phyloP scores from a whole-genome alignment of 2,797 vertebrate genomes.

The Tangara arthus region DNA sequence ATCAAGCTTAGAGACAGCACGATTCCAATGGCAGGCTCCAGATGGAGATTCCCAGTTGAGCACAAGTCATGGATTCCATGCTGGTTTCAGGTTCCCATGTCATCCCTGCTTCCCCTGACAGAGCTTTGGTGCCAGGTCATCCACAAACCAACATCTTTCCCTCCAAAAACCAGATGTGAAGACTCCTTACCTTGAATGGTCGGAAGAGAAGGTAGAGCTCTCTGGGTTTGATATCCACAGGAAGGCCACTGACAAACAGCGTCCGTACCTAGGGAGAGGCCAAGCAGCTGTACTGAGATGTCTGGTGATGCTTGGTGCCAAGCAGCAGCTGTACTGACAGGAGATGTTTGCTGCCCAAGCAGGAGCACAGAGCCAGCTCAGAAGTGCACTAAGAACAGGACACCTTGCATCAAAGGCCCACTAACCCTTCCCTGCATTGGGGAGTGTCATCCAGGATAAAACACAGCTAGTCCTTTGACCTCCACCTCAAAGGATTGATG shows the following conservation, averaged over 20 bases:
- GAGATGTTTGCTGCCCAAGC: background rate
- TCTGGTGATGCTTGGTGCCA: no score
- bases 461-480: background rate
- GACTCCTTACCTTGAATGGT: conserved; percentile 79
- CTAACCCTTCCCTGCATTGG: background rate
- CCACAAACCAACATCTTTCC: background rate
- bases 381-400: background rate
- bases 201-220: conserved; percentile 83
- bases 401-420: background rate
- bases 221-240: conserved; percentile 83
- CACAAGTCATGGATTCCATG: rapidly evolving
- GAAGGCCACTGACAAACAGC: conserved; percentile 82
- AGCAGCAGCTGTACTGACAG: background rate
- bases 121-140: background rate
- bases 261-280: conserved; percentile 77
- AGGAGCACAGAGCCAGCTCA: background rate
- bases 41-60: background rate
- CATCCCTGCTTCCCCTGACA: background rate
- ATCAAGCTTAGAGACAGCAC: background rate
- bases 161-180: background rate
- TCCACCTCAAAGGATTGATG: background rate
- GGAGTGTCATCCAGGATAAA: background rate
- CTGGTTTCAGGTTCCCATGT: background rate
- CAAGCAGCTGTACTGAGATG: background rate
- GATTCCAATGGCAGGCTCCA: background rate